A percentile compares a stretch with the other conserved stretches of the same genome.
These are phyloP conservation scores for Hermetia illucens DNA, from an alignment of 1,140 invertebrate genomes.

Conservation along the genomic window DNA sequence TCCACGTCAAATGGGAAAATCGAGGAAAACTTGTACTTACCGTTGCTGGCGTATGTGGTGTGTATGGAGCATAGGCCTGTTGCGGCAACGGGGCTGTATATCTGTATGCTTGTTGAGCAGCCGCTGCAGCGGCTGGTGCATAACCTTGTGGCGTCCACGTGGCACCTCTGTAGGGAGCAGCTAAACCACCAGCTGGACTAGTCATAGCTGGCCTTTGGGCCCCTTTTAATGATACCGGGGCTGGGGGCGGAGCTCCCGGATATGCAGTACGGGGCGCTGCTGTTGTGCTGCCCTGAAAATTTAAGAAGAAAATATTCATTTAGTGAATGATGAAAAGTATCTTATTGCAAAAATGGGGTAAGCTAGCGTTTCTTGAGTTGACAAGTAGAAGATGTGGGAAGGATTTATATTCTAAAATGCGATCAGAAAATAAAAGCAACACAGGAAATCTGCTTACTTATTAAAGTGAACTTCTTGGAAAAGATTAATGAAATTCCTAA, in stretches of 20 bases:
- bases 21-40: constrained; percentile 16
- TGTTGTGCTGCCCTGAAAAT: constrained; percentile 10
- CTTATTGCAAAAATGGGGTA: too few relatives aligned
- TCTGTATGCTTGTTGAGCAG: constrained; percentile 25
- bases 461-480: too few relatives aligned
- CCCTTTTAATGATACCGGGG: constrained; percentile 26
- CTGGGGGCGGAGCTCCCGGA: constrained; percentile 22
- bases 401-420: too few relatives aligned
- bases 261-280: constrained; percentile 24
- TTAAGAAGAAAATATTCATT: not conserved
- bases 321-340: not conserved
- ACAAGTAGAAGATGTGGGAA: too few relatives aligned
- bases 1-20: too few relatives aligned
- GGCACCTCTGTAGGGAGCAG: constrained; percentile 27
- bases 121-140: constrained; percentile 26
- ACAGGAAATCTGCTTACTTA: too few relatives aligned
- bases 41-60: constrained; percentile 28
- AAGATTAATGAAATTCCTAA: too few relatives aligned
- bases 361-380: too few relatives aligned
- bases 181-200: constrained; percentile 28
- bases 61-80: constrained; percentile 28
- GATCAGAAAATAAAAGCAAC: too few relatives aligned
- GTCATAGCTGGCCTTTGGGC: constrained; percentile 27
- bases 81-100: constrained; percentile 29
- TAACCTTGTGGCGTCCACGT: constrained; percentile 30